A percentile compares a stretch with the other conserved stretches of the same genome.
Conservation (phyloP, 2,888 invertebrate genomes). For the Gibbula magus region DNA sequence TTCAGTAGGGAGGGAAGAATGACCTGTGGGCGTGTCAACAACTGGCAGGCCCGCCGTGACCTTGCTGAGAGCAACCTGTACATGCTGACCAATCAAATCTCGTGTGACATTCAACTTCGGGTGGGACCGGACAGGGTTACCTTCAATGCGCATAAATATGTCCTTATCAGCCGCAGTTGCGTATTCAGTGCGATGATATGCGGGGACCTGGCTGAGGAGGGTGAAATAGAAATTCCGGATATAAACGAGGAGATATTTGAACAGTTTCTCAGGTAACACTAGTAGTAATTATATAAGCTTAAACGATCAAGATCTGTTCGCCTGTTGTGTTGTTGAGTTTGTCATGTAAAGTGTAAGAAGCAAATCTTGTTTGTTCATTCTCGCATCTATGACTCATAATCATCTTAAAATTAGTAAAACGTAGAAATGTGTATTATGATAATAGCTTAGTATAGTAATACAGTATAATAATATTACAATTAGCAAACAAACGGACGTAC, state of each 20-base stretch:
- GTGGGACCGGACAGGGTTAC: not conserved
- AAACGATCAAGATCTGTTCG: not conserved
- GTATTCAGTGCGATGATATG: slow-evolving; percentile 7
- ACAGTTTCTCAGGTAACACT: not conserved
- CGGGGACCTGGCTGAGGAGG: not conserved
- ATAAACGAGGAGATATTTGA: not conserved
- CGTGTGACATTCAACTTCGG: not conserved
- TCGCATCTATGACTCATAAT: no score
- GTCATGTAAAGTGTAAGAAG: no score
- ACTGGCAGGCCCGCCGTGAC: slow-evolving; percentile 3
- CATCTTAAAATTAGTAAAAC: no score
- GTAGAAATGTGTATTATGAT: no score
- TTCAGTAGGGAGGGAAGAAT: no score
- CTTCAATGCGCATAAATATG: not conserved
- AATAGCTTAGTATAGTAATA: no score
- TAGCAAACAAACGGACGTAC: no score
- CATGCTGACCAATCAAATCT: slow-evolving; percentile 12
- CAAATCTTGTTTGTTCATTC: no score
- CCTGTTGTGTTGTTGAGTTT: not conserved
- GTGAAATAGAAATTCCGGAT: not conserved
- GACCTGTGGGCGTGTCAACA: not conserved
- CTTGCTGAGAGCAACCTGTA: not conserved
- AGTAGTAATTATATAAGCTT: not conserved
- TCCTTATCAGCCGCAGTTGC: not conserved
- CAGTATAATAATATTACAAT: no score